Evolutionary conservation across 2,797 vertebrate species (phyloP).

Genomic region (Epinephelus malabaricus): DNA sequence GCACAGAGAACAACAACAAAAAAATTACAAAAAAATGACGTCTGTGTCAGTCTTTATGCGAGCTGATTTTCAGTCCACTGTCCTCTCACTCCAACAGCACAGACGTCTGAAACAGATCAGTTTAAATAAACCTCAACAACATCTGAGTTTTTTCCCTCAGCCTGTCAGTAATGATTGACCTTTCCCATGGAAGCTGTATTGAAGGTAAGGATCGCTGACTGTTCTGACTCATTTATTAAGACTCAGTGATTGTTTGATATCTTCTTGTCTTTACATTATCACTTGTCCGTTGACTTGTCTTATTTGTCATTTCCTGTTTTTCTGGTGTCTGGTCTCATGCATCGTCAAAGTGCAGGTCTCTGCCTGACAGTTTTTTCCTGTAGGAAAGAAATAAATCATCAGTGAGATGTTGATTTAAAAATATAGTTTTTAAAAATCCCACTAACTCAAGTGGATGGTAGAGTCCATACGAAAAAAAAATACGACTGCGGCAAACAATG

Average conservation of each 20-base stretch:
- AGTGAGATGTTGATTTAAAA: not conserved
- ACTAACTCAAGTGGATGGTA: too few relatives aligned
- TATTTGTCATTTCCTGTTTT: not conserved
- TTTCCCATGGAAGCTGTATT: constrained; percentile 26
- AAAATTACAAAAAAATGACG: not conserved
- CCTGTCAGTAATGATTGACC: constrained; percentile 2
- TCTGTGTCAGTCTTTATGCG: not conserved
- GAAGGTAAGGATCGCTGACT: not conserved
- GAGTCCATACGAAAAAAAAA: too few relatives aligned
- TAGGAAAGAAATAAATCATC: not conserved
- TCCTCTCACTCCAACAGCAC: constrained; percentile 14
- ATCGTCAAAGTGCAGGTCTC: constrained; percentile 29
- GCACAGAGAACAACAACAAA: constrained; percentile 3
- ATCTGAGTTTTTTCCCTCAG: not conserved
- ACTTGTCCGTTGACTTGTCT: not conserved
- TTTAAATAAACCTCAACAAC: constrained; percentile 9
- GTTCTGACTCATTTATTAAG: not conserved
- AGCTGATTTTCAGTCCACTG: not conserved
- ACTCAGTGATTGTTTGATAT: constrained; percentile 9
- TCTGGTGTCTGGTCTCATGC: constrained; percentile 52
- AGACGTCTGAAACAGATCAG: constrained; percentile 2
- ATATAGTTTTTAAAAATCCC: too few relatives aligned
- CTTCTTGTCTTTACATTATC: constrained; percentile 10
- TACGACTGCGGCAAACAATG: too few relatives aligned
- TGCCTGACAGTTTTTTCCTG: constrained; percentile 70